These are phyloP conservation scores for Graphium colonna DNA, from an alignment of 2,888 invertebrate genomes.

Conservation along the genomic window DNA sequence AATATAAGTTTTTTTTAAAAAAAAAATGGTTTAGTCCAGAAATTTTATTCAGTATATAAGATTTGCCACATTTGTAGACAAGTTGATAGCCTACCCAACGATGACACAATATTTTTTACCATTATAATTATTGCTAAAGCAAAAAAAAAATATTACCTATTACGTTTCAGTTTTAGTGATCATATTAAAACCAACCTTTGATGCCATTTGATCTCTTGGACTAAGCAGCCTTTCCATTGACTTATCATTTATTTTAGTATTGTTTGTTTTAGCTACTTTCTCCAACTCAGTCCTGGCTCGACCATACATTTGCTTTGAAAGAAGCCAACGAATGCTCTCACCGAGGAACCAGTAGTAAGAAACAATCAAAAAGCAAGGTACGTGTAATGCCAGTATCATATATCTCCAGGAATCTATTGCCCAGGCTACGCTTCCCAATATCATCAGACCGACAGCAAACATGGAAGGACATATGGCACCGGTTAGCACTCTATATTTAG, in stretches of 20 bases:
- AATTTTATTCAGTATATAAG: no score
- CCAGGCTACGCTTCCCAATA: constrained; percentile 84
- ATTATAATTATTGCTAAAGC: no score
- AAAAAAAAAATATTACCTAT: no score
- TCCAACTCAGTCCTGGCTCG: constrained; percentile 81
- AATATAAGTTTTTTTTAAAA: no score
- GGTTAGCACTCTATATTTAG: constrained; percentile 85
- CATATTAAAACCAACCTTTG: no score
- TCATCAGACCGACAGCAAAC: constrained; percentile 86
- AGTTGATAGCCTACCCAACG: no score
- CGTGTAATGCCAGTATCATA: constrained; percentile 54
- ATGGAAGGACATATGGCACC: constrained; percentile 85
- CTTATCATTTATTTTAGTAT: constrained; percentile 75
- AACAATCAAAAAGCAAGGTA: constrained; percentile 83
- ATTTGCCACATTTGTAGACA: no score
- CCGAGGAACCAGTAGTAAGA: constrained; percentile 82
- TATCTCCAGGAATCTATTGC: constrained; percentile 84
- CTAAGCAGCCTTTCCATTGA: constrained; percentile 63
- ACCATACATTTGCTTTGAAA: constrained; percentile 82
- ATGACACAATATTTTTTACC: no score
- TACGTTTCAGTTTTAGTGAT: no score
- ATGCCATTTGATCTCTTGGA: constrained; percentile 43
- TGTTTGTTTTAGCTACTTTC: constrained; percentile 82
- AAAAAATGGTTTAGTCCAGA: no score
- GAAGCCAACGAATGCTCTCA: constrained; percentile 88